Evolutionary conservation across 2,797 vertebrate genomes (phyloP).

Genomic region (Thunnus albacares): DNA sequence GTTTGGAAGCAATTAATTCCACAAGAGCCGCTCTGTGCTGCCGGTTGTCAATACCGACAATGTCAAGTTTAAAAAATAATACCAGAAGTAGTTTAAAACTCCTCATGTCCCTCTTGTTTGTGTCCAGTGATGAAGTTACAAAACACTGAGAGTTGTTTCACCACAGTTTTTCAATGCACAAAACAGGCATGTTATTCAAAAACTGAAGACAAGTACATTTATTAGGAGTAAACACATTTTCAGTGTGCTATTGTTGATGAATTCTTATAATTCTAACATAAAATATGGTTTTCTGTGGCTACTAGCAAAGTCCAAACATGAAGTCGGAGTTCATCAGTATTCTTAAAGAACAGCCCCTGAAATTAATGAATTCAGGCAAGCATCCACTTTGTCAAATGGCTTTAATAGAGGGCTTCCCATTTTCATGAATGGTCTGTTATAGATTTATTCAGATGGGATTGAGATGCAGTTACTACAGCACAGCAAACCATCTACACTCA

Average conservation of each 20-base stretch:
- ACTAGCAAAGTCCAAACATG: constrained; percentile 40
- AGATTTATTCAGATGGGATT: constrained; percentile 78
- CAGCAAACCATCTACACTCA: constrained; percentile 68
- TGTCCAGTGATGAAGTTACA: constrained; percentile 13
- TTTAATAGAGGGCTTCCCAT: constrained; percentile 78
- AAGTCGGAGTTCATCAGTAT: constrained; percentile 75
- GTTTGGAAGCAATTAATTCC: constrained; percentile 62
- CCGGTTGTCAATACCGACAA: constrained; percentile 52
- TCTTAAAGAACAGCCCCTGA: constrained; percentile 56
- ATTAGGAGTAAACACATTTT: constrained; percentile 6
- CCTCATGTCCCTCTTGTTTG: constrained; percentile 5
- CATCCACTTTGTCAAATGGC: constrained; percentile 81
- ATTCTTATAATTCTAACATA: constrained; percentile 16
- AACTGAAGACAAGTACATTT: constrained; percentile 4
- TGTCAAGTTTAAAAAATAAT: constrained; percentile 48
- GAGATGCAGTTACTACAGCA: constrained; percentile 63
- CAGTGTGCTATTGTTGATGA: too few species aligned
- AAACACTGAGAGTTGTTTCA: constrained; percentile 16
- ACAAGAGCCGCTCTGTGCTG: constrained; percentile 7
- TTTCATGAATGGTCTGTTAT: constrained; percentile 77
- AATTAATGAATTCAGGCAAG: constrained; percentile 78
- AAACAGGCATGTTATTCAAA: constrained; percentile 34
- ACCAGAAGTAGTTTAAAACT: constrained; percentile 35
- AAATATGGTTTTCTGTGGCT: constrained; percentile 39
- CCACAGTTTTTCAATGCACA: constrained; percentile 21